Evolutionary conservation across 2,797 vertebrate species (phyloP), one percentile per base, ranked within the genome.

Genomic region (Clamator glandarius): DNA sequence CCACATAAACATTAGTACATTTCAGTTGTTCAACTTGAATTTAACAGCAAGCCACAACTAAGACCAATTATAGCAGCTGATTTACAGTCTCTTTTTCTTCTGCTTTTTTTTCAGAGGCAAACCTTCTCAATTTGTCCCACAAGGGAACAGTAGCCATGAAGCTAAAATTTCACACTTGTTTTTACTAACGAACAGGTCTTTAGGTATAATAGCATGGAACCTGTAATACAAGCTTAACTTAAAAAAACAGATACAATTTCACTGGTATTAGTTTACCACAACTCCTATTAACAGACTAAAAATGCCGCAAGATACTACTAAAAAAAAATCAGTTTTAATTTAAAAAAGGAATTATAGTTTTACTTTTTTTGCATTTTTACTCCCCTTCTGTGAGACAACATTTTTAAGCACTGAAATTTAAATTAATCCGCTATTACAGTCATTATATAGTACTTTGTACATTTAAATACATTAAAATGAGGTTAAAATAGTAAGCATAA

Each of bases 251-350:
- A 21, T n/a, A 70, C 21, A 19, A 21, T 74, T 79, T 92, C 31
- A 62, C 16, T 51, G 15, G 8, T 35, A n/a, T 61, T 81, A 50
- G 23, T 50, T 50, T 41, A 89, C 5, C 16, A 26, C 26, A 78
- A 19, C 62, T 50, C 10, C 36, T 58, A n/a, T 23, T 77, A 46
- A 67, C 11, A 75, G 41, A 62, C 18, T 68, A 70, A 91, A 91
- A 64, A 35, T 17, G 5, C 12, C 55, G 11, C 19, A 42, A 89
- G 18, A 58, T 14, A 42, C 26, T 67, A 42, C 17, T 48, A 61
- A 52, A n/a, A 52, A n/a, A 50, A 25, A 5, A 0, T 0, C 0
- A 46, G 4, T 88, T 66, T 33, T 6, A 39, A 61, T 46, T n/a
- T 42, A 50, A 35, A 35, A 35, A 55, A 48, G 3, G 33, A 12